Evolutionary conservation across 2,797 vertebrate species (phyloP).

Genomic region (Melopsittacus undulatus): DNA sequence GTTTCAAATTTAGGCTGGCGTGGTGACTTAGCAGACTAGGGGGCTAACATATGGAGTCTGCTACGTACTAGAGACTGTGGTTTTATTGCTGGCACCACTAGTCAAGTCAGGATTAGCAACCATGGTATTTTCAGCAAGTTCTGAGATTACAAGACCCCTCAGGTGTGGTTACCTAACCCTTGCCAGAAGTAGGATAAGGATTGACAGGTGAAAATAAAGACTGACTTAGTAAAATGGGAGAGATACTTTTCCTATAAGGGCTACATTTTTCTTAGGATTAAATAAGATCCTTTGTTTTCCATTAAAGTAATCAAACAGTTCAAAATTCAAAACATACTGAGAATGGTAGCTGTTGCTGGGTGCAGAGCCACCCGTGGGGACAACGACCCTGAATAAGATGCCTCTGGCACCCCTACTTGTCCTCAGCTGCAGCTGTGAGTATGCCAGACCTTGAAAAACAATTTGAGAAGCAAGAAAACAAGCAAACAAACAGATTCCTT

Average conservation of each 20-base stretch:
- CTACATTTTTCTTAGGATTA: slow-evolving; percentile 13
- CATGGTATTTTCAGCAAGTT: slow-evolving; percentile 24
- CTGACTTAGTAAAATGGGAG: neutral
- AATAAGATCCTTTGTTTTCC: slow-evolving; percentile 19
- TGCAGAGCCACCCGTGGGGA: neutral
- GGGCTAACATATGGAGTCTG: slow-evolving; percentile 80
- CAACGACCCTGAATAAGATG: neutral
- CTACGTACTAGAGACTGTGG: slow-evolving; percentile 71
- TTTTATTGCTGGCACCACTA: slow-evolving; percentile 70
- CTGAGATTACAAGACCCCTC: neutral
- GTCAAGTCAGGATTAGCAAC: slow-evolving; percentile 62
- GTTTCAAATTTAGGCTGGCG: slow-evolving; percentile 78
- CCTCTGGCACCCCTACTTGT: neutral
- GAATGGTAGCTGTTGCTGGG: neutral
- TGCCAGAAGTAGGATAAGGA: neutral
- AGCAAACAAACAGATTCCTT: slow-evolving; percentile 64
- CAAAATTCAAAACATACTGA: neutral
- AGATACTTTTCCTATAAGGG: neutral
- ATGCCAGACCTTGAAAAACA: slow-evolving; percentile 51
- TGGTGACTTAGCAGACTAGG: slow-evolving; percentile 76
- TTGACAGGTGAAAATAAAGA: neutral
- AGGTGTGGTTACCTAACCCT: slow-evolving; percentile 25
- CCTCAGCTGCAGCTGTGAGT: neutral
- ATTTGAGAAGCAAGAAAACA: slow-evolving; percentile 45
- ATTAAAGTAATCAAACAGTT: neutral